Base-by-base conservation (phyloP, 2,113 vertebrate genomes). In the Picathartes gymnocephalus region DNA sequence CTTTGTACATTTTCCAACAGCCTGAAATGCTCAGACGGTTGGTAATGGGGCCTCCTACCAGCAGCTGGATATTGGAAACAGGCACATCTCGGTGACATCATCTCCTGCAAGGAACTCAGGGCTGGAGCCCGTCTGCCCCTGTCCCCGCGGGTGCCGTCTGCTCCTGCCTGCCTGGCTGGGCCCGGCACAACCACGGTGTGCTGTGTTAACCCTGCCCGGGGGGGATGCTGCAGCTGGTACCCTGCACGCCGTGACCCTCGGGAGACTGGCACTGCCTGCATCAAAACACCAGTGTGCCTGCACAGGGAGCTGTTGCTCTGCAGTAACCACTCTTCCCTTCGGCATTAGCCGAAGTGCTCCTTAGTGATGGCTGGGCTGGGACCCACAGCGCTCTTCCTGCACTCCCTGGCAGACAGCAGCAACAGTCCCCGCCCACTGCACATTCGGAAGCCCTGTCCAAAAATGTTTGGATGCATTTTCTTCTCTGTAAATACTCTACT, bases 11-110 rank as follows among this genome's bases (percentile, higher is more conserved):
- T 92, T 92, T 94, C 79, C 85, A 88, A 44, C 79, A 90, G 81
- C 74, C 76, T 73, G 74, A 95, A 86, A 96, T 96, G 87, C 94
- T 95, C 96, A 96, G 95, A 96, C 95, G 2, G 88, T 92, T 95
- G 92, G 95, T 96, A 92, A 97, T 96, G 82, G 79, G 81, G 81
- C 94, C 81, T 95, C 92, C 79, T 92, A 90, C 87, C 74, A 94
- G 87, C 90, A 88, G 85, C 81, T 88, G 85, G 79, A 81, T 71
- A 90, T 77, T 92, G 92, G 90, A 94, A 96, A 93, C 85, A 95
- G 95, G 68, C 92, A 86, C 62, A 73, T 90, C 79, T 56, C 6
- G 1, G 40, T 96, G 96, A 92, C 92, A 70, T 93, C 93, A 96
- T 88, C 56, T 54, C 60, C 48, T 1, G 3, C 47, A 50, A 40